phyloP scores from a whole-genome alignment of 1,140 invertebrate genomes.

The Lucilia sericata region DNA sequence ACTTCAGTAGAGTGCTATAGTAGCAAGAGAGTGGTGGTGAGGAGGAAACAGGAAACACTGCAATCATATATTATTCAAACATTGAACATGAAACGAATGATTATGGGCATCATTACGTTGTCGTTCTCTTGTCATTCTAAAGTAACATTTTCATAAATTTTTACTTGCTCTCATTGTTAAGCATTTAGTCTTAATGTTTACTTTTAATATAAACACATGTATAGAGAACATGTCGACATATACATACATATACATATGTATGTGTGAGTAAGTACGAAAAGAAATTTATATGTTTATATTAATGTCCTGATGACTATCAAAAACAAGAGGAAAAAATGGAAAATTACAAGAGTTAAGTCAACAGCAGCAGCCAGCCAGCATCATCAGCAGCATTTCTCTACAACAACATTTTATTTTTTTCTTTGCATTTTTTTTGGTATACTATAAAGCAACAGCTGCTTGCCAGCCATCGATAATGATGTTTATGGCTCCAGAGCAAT shows the following conservation, averaged over 20 bases:
- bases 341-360: neutral
- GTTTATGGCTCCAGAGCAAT: slow-evolving; percentile 33
- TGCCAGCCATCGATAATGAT: slow-evolving; percentile 41
- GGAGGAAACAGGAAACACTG: neutral
- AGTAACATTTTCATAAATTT: slow-evolving; percentile 1
- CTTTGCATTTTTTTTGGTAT: neutral
- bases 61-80: neutral
- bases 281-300: too few relatives aligned
- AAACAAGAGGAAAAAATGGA: neutral
- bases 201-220: neutral
- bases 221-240: neutral
- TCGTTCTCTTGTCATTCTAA: neutral
- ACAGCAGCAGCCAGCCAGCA: neutral
- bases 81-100: neutral
- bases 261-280: too few relatives aligned
- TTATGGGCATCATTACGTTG: neutral
- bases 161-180: neutral
- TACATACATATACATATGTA: neutral
- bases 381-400: neutral
- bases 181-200: neutral
- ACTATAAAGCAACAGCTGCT: slow-evolving; percentile 33
- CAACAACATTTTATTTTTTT: neutral
- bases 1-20: too few relatives aligned
- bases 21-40: too few relatives aligned
- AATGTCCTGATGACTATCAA: neutral